These are phyloP conservation scores for Cotesia glomerata DNA, from an alignment of 1,140 invertebrate genomes.

Conservation along the genomic window DNA sequence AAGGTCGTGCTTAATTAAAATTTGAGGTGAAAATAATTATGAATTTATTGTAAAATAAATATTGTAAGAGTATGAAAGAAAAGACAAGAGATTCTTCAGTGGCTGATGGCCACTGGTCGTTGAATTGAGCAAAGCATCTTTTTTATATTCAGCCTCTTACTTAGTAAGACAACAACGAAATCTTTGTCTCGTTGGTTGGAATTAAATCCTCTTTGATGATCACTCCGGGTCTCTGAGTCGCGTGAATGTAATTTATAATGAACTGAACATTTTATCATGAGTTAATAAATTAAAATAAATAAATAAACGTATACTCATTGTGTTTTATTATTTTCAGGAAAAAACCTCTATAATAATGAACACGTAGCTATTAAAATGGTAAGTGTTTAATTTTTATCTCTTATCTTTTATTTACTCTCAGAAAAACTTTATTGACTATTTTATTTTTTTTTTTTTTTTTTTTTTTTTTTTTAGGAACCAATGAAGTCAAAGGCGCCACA, in stretches of 20 bases:
- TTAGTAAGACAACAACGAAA: neutral
- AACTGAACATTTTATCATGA: neutral
- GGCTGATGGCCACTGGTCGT: neutral
- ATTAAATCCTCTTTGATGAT: conserved; percentile 2
- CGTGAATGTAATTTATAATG: conserved; percentile 12
- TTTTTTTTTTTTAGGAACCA: conserved; percentile 77
- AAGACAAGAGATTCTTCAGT: neutral
- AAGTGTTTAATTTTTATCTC: conserved; percentile 54
- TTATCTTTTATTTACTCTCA: conserved; percentile 11
- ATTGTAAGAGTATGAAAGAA: neutral
- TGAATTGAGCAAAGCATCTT: neutral
- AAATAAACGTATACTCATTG: conserved; percentile 34
- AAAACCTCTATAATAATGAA: conserved; percentile 99
- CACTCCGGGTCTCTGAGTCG: neutral
- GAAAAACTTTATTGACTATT: neutral
- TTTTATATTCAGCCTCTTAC: conserved; percentile 1
- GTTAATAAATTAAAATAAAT: too few relatives aligned
- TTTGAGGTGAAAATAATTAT: too few relatives aligned
- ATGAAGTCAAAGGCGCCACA: conserved; percentile 99
- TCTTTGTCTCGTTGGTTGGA: neutral
- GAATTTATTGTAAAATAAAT: too few relatives aligned
- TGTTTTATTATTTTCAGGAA: conserved; percentile 76
- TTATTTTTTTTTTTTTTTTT: conserved; percentile 8
- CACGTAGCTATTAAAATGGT: conserved; percentile 99
- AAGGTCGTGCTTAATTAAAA: too few relatives aligned